Conservation (phyloP, 2,113 vertebrate species). For the Cyphomyrus discorhynchus region DNA sequence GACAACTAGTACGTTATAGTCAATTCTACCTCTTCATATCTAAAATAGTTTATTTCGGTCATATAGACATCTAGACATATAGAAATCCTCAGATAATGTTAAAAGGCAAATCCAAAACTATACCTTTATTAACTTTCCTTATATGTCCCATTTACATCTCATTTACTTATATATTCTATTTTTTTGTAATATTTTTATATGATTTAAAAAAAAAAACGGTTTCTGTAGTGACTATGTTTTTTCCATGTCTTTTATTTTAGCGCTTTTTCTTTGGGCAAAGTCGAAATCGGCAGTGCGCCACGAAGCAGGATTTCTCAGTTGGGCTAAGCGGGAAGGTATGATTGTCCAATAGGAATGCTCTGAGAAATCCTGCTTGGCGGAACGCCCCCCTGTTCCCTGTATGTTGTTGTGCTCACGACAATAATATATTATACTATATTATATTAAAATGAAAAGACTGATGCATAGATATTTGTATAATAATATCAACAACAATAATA, state of each 20-base stretch:
- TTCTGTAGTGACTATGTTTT: background rate
- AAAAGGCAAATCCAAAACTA: background rate
- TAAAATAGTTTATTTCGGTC: background rate
- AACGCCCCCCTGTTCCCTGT: background rate
- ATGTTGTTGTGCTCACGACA: background rate
- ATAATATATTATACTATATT: background rate
- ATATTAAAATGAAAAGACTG: background rate
- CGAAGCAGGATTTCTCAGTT: background rate
- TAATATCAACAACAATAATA: background rate
- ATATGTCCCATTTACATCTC: background rate
- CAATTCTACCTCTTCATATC: background rate
- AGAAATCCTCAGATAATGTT: background rate
- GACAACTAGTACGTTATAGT: background rate
- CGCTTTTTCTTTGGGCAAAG: background rate
- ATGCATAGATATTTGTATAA: background rate
- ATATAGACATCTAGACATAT: background rate
- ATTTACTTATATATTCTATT: background rate
- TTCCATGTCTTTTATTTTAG: background rate
- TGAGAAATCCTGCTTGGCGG: background rate
- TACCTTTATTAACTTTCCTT: background rate
- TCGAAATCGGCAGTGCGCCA: background rate
- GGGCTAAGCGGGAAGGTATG: background rate
- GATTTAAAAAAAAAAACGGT: background rate
- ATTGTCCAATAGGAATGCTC: background rate
- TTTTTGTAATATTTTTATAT: background rate